These are phyloP conservation scores for Anticlea derivata DNA, from an alignment of 2,888 invertebrate species.

Conservation along the genomic window DNA sequence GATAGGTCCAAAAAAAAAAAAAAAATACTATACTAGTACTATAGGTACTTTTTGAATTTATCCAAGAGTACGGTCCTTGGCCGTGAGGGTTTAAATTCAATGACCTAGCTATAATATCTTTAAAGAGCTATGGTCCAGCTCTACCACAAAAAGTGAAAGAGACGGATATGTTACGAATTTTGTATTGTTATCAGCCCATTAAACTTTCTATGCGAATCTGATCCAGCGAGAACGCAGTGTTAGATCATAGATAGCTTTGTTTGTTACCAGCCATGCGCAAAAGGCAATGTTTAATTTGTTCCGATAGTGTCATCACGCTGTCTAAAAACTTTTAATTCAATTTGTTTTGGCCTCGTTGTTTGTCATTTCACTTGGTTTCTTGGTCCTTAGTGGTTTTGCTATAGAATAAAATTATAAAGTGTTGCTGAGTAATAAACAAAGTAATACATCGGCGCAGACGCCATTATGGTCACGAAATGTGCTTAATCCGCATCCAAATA, in stretches of 20 bases:
- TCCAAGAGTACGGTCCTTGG: no score
- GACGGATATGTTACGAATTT: conserved; percentile 30
- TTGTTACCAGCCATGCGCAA: conserved; percentile 32
- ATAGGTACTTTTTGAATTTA: no score
- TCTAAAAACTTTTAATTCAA: conserved; percentile 20
- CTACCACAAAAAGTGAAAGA: conserved; percentile 35
- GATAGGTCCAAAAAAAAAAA: no score
- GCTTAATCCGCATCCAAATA: conserved; percentile 59
- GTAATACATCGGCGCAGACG: conserved; percentile 48
- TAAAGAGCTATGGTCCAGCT: conserved; percentile 1
- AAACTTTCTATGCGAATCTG: conserved; percentile 51
- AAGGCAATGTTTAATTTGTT: conserved; percentile 40
- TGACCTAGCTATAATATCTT: not conserved
- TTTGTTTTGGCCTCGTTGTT: conserved; percentile 7
- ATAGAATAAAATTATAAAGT: no score
- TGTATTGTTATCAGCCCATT: conserved; percentile 46
- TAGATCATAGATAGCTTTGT: conserved; percentile 39
- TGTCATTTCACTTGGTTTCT: not conserved
- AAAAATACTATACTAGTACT: no score
- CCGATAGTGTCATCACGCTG: conserved; percentile 47
- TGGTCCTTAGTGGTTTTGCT: no score
- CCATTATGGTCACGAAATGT: conserved; percentile 72
- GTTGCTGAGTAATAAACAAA: conserved; percentile 61
- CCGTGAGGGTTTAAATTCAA: not conserved
- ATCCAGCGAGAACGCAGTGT: conserved; percentile 16